phyloP scores from a whole-genome alignment of 1,140 invertebrate genomes.

The Ylistrum balloti region DNA sequence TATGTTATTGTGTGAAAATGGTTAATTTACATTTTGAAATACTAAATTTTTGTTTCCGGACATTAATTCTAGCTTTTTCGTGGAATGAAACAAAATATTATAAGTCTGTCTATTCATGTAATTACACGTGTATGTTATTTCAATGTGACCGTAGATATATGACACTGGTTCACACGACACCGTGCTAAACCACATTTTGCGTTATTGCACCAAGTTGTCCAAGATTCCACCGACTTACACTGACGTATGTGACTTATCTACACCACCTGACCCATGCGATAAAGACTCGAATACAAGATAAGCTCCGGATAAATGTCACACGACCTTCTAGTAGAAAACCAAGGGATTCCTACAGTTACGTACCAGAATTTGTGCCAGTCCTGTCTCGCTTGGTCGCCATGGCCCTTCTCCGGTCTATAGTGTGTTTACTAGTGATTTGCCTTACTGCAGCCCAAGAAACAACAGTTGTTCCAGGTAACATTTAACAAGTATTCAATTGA shows the following conservation, averaged over 20 bases:
- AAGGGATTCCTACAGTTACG: neutral
- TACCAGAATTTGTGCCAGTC: neutral
- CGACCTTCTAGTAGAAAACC: neutral
- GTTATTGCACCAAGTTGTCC: conserved; percentile 24
- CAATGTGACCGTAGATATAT: neutral
- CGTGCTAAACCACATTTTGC: conserved; percentile 22
- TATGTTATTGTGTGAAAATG: no score
- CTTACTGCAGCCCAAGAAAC: conserved; percentile 16
- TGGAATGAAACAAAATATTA: no score
- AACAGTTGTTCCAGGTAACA: neutral
- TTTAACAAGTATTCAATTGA: no score
- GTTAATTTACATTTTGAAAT: no score
- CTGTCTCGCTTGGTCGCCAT: neutral
- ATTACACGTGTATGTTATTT: neutral
- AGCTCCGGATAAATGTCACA: conserved; percentile 6
- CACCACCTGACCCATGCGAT: neutral
- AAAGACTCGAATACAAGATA: neutral
- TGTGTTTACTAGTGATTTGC: neutral
- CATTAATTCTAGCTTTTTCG: no score
- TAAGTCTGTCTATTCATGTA: no score
- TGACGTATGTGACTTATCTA: conserved; percentile 34
- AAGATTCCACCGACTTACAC: neutral
- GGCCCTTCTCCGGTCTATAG: neutral
- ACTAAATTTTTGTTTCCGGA: no score
- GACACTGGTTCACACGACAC: neutral